phyloP scores from a whole-genome alignment of 2,888 invertebrate genomes.

The Cheilosia scutellata region DNA sequence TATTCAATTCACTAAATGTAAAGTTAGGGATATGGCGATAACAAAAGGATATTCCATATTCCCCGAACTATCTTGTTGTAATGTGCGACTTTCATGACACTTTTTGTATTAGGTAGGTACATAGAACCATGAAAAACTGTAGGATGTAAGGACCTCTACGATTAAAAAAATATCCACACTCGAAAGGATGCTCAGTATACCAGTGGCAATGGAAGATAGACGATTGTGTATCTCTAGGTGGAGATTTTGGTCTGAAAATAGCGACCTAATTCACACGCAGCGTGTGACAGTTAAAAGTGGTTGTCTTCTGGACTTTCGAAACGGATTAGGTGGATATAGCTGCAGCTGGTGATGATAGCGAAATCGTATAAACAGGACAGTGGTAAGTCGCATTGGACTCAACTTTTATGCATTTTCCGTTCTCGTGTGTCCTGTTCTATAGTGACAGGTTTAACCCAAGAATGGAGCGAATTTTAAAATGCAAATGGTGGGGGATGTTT shows the following conservation, averaged over 20 bases:
- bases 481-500: too few species aligned
- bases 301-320: not conserved
- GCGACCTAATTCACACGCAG: constrained; percentile 39
- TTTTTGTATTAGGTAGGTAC: constrained; percentile 26
- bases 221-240: constrained; percentile 14
- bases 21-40: constrained; percentile 1
- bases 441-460: too few species aligned
- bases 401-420: constrained; percentile 1
- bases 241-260: constrained; percentile 25
- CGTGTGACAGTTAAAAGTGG: not conserved
- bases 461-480: too few species aligned
- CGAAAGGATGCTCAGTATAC: not conserved
- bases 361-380: constrained; percentile 42
- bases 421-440: not conserved
- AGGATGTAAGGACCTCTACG: constrained; percentile 5
- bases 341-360: constrained; percentile 47
- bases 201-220: not conserved
- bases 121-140: constrained; percentile 41
- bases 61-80: constrained; percentile 5
- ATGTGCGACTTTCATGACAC: not conserved
- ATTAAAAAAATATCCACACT: constrained; percentile 16
- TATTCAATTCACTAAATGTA: constrained; percentile 52
- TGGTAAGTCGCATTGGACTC: constrained; percentile 3
- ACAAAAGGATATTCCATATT: constrained; percentile 58
- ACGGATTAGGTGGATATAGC: constrained; percentile 35